These are phyloP conservation scores for Luperina nickerlii DNA, from an alignment of 2,888 invertebrate genomes.

Conservation along the genomic window DNA sequence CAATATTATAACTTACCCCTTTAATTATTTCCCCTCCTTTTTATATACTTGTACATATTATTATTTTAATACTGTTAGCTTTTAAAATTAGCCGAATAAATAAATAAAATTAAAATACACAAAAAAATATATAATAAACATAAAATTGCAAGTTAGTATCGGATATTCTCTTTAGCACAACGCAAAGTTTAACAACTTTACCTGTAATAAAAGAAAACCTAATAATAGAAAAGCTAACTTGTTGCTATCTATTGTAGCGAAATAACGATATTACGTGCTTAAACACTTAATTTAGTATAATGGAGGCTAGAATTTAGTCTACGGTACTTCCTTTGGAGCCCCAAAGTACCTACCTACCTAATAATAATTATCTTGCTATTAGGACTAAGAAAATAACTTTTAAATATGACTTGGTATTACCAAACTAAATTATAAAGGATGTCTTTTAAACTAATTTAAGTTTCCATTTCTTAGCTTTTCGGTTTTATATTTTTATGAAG, in stretches of 20 bases:
- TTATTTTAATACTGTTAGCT: no score
- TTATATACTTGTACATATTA: no score
- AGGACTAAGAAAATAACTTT: constrained; percentile 8
- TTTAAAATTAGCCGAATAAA: no score
- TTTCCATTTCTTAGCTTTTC: not conserved
- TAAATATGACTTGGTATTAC: not conserved
- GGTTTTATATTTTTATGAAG: not conserved
- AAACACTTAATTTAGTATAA: constrained; percentile 5
- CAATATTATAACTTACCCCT: no score
- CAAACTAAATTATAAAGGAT: not conserved
- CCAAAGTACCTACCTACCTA: not conserved
- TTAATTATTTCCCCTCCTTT: no score
- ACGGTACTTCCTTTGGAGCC: not conserved
- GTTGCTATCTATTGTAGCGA: not conserved
- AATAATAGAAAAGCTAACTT: not conserved
- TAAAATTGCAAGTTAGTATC: not conserved
- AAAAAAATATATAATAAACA: no score
- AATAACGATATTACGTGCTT: constrained; percentile 14
- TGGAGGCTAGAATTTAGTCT: constrained; percentile 5
- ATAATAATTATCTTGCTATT: not conserved
- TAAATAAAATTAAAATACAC: no score
- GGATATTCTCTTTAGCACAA: constrained; percentile 4
- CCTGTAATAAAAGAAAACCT: not conserved
- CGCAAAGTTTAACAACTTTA: not conserved
- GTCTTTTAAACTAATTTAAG: not conserved